These are phyloP conservation scores for Notolabrus celidotus DNA, from an alignment of 2,797 vertebrate genomes.

Conservation along the genomic window DNA sequence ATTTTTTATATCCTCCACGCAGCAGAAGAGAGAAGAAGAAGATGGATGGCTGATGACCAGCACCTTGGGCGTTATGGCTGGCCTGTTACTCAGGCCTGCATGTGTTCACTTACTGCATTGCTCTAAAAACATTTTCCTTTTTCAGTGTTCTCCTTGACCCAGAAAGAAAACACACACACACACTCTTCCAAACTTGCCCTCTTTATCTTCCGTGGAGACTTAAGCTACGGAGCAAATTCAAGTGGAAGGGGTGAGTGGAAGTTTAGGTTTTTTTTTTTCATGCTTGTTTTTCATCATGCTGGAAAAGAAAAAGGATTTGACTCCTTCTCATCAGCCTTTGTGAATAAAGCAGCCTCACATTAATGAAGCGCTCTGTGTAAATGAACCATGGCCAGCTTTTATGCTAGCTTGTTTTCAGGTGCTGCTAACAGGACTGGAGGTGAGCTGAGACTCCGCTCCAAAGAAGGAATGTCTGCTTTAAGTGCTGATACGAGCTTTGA, in stretches of 20 bases:
- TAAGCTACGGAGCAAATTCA: conserved; percentile 57
- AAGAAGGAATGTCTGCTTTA: conserved; percentile 41
- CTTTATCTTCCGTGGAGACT: conserved; percentile 68
- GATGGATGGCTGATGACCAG: conserved; percentile 65
- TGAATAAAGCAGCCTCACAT: conserved; percentile 25
- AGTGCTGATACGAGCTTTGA: conserved; percentile 68
- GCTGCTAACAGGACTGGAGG: conserved; percentile 37
- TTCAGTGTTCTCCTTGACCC: conserved; percentile 84
- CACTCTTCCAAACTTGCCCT: conserved; percentile 53
- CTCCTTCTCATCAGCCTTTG: conserved; percentile 24
- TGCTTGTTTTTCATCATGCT: conserved; percentile 6
- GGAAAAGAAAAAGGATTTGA: background rate
- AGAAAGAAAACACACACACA: conserved; percentile 65
- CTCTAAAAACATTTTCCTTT: conserved; percentile 77
- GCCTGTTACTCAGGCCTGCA: conserved; percentile 42
- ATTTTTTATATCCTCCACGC: conserved; percentile 27
- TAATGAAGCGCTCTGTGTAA: conserved; percentile 26
- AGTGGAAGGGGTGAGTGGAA: conserved; percentile 44
- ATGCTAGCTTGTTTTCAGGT: conserved; percentile 29
- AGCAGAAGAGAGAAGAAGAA: conserved; percentile 17
- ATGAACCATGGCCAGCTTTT: conserved; percentile 36
- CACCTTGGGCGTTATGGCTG: conserved; percentile 41
- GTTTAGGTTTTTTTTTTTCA: conserved; percentile 38
- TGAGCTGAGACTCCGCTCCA: conserved; percentile 38
- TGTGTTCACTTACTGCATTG: conserved; percentile 62